Evolutionary conservation across 2,888 invertebrate species (phyloP).

Genomic region (Bruchidius siliquastri): DNA sequence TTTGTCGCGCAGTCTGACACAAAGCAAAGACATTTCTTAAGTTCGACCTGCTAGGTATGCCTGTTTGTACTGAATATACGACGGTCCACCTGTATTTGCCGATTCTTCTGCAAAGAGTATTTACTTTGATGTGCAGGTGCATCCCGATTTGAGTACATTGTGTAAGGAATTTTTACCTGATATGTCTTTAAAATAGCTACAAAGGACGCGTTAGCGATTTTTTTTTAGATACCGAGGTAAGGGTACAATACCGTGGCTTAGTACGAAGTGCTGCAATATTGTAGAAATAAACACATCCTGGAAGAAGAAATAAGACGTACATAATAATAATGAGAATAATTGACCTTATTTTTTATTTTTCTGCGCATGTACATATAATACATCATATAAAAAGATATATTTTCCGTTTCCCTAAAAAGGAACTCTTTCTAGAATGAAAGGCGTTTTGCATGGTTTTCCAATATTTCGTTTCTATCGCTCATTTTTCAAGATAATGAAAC

Average conservation of each 20-base stretch:
- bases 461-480: no score
- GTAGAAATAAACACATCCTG: no score
- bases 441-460: no score
- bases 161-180: neutral
- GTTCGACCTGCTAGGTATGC: neutral
- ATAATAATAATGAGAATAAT: no score
- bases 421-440: no score
- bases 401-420: no score
- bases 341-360: no score
- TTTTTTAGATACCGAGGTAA: neutral
- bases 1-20: neutral
- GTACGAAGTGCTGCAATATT: no score
- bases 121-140: conserved; percentile 21
- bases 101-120: conserved; percentile 22
- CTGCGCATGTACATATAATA: no score
- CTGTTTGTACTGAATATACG: conserved; percentile 3
- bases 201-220: neutral
- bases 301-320: no score
- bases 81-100: conserved; percentile 23
- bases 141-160: conserved; percentile 1
- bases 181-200: neutral
- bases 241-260: neutral
- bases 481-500: no score
- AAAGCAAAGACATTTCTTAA: neutral
- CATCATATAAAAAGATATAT: no score